Base-by-base conservation (phyloP, 2,888 invertebrate species). In the Thymelicus sylvestris region DNA sequence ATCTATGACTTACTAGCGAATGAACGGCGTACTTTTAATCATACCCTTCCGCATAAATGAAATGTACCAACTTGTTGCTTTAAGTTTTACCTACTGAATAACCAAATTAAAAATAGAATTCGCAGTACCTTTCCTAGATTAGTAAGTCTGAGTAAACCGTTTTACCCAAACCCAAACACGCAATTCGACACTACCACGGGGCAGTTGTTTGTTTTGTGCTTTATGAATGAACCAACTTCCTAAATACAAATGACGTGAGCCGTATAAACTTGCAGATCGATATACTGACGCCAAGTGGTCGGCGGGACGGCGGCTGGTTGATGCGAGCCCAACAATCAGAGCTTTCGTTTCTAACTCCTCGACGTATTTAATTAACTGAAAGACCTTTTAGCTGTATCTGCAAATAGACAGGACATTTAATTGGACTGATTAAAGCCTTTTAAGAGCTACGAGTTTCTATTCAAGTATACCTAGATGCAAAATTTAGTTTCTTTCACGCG, bases 251-350 rank as follows among this genome's bases (percentile, higher is more conserved):
- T 87, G 85, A 86, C 85, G 85, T 84, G 76, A 81, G 76, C 75
- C 77, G 77, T 83, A 81, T 81, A 80, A 78, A 78, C 79, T 82
- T 74, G 77, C 83, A 83, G 85, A 93, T 93, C 92, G 86, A 92
- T 93, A 92, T 79, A 73, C 76, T 81, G 90, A 85, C 91, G 90
- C 89, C 89, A 84, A 88, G 82, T 84, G 83, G 86, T 82, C 85
- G 85, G 80, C 79, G 82, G 78, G 83, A 81, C 82, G 83, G 79
- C 80, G 73, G 70, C 78, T 77, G 74, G 74, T 75, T 79, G 77
- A 75, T 78, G 77, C 78, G 79, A 81, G 79, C 83, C 86, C 81
- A 81, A 78, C 82, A 83, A 78, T 79, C 78, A 79, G 80, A 83
- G 59, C 60, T 70, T 66, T 65, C 60, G 64, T 59, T 70, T 44